Conservation (phyloP, 2,113 vertebrate genomes). For the Oreotragus oreotragus region DNA sequence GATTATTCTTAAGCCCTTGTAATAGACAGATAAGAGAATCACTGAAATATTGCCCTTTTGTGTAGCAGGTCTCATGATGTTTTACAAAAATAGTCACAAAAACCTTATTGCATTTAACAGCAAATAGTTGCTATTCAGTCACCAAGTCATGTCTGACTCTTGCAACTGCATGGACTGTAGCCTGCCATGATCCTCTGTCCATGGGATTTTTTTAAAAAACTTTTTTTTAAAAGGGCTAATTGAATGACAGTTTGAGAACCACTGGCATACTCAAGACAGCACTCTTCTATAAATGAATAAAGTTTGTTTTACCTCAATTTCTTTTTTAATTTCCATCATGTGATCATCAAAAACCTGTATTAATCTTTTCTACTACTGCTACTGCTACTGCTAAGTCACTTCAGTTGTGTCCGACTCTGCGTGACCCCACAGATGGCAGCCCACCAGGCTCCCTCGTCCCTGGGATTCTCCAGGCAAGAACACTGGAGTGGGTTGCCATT, state of each 20-base stretch:
- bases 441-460: no score
- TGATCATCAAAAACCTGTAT: not conserved
- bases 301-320: not conserved
- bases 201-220: not conserved
- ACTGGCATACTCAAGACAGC: not conserved
- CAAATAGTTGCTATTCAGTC: not conserved
- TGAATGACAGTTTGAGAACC: not conserved
- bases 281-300: not conserved
- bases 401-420: no score
- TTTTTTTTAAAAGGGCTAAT: not conserved
- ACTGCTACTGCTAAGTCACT: no score
- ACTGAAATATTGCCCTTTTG: accelerated
- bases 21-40: not conserved
- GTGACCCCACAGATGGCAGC: no score
- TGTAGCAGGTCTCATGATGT: accelerated
- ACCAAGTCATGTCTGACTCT: not conserved
- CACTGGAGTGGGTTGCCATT: no score
- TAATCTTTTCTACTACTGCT: not conserved
- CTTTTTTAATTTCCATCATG: not conserved
- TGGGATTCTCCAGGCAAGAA: no score
- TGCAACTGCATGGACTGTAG: not conserved
- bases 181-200: not conserved
- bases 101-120: not conserved
- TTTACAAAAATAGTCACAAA: not conserved
- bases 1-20: no score